Evolutionary conservation across 2,113 vertebrate species (phyloP).

Genomic region (Hassar affinis): DNA sequence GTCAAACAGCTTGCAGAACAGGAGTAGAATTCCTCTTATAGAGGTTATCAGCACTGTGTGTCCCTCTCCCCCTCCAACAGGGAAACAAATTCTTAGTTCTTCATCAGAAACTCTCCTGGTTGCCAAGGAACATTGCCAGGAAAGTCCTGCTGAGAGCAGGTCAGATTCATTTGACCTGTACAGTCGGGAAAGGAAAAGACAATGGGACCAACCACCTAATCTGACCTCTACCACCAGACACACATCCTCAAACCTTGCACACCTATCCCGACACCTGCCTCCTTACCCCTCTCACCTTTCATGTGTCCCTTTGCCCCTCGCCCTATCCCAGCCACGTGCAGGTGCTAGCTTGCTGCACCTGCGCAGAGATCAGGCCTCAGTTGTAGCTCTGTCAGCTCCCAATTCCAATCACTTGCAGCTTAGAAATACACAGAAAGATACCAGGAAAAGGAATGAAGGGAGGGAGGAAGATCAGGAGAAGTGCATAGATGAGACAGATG

Average conservation of each 20-base stretch:
- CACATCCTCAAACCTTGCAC: not conserved
- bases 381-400: constrained; percentile 63
- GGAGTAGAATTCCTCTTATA: constrained; percentile 41
- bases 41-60: constrained; percentile 48
- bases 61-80: constrained; percentile 2
- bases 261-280: constrained; percentile 15
- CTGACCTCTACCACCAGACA: constrained; percentile 5
- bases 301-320: constrained; percentile 15
- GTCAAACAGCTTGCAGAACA: constrained; percentile 27
- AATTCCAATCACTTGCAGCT: constrained; percentile 69
- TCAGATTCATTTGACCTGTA: constrained; percentile 23
- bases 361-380: constrained; percentile 66
- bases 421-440: constrained; percentile 57
- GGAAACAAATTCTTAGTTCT: not conserved
- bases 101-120: not conserved
- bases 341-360: constrained; percentile 62
- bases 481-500: constrained; percentile 75
- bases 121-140: constrained; percentile 2
- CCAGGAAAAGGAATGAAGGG: constrained; percentile 51
- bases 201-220: constrained; percentile 18
- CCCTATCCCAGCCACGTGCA: constrained; percentile 43
- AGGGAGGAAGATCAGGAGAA: constrained; percentile 58
- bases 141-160: constrained; percentile 1
- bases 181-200: constrained; percentile 25
- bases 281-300: constrained; percentile 34